Base-by-base conservation (phyloP, 64 coral and sea anemone species). In the Actinia tenebrosa region DNA sequence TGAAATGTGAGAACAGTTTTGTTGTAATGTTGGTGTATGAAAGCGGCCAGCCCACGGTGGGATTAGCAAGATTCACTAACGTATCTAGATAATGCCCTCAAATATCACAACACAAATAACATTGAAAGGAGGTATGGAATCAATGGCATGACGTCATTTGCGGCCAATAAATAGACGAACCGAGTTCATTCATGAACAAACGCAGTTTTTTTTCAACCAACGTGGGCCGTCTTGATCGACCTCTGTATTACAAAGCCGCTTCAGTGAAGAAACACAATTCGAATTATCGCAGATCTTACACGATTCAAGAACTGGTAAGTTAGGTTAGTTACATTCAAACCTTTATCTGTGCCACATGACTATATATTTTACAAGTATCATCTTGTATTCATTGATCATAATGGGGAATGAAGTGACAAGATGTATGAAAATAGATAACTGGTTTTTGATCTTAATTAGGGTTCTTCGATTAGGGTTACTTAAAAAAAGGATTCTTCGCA, bases 91-190 rank as follows among this genome's bases (percentile, higher is more conserved):
- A 75, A 75, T 75, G 11, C 69, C 1, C 25, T 25, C 27, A 75
- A 75, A 75, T 75, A 75, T 75, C 25, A 42, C 69, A 75, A 42
- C 0, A 75, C 69, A 75, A 75, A 75, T 75, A 75, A 43, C 69
- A 42, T 75, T 14, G 26, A 75, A 42, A 75, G 26, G 69, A 75
- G 69, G 69, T 30, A 30, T 30, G 69, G 69, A 42, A 75, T 75
- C 27, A 75, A 0, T 75, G 69, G 69, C 13, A 75, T 75, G 69
- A 75, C 69, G 69, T 75, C 69, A 75, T 75, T 75, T 75, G 69
- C 20, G 69, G 69, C 69, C 23, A 75, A 75, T 75, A 75, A 75
- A 75, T 75, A 75, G 3, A 43, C 26, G 42, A 75, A 25, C 25
- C 69, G 69, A 25, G 69, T 75, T 75, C 69, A 75, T 37, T 42